Base-by-base conservation (phyloP, 2,888 invertebrate species). In the Agrotis exclamationis region DNA sequence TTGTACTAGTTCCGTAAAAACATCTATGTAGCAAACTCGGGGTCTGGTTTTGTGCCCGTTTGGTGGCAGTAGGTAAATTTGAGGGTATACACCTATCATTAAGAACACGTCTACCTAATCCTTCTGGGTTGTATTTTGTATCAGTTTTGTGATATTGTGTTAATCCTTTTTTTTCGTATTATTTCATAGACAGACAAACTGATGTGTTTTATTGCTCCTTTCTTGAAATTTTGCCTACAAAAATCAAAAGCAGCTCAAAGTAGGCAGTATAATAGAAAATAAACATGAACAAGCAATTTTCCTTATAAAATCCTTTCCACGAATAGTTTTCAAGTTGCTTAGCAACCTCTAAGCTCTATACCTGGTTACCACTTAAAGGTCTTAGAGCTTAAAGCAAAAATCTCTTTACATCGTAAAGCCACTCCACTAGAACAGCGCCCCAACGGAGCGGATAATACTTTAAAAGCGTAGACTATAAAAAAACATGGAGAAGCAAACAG, bases 401-500 rank as follows among this genome's bases (percentile, higher is more conserved):
- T 70, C 67, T 79, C 76, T 75, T 79, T 72, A 79, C 74, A 65
- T 63, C 67, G 54, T 54, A 78, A 79, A 83, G 76, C 77, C 71
- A 80, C 77, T 86, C 67, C 69, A 73, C 76, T 69, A 78, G 76
- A 71, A 79, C 68, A 76, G 77, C 74, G 74, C 79, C 76, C 76
- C 81, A 79, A 74, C 85, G 72, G 67, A 79, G 81, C 80, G 84
- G 77, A 85, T 85, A 86, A 85, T 84, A 86, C 85, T 83, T 86
- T 85, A 87, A 89, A 88, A 87, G 86, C 88, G 86, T 84, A 87
- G 88, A 89, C 87, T 89, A 88, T 87, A 89, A 88, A 89, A 93
- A 92, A 91, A 89, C 89, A 87, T 86, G 88, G 88, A 91, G 91
- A 58, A 87, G 90, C 91, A 93, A 93, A 93, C 92, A 93, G 87